These are phyloP conservation scores for Neopelma chrysocephalum DNA, from an alignment of 2,797 vertebrate species.

Conservation along the genomic window DNA sequence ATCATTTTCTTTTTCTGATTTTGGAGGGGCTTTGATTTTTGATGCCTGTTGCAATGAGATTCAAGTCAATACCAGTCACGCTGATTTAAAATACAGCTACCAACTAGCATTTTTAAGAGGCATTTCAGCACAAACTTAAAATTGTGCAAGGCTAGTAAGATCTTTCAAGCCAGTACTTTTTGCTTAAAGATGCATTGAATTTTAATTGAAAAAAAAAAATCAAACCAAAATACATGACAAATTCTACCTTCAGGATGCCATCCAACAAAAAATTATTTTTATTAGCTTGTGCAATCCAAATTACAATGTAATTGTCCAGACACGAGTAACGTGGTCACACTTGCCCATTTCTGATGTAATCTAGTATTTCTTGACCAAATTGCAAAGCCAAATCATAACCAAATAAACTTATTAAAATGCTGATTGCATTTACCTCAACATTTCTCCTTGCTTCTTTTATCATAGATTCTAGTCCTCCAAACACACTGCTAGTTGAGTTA, in stretches of 20 bases:
- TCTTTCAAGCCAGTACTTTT: neutral
- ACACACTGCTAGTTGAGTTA: conserved; percentile 79
- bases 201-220: neutral
- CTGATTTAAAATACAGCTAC: neutral
- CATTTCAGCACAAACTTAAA: neutral
- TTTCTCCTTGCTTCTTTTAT: conserved; percentile 96
- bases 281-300: neutral
- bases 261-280: neutral
- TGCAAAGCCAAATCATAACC: neutral
- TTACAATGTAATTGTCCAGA: neutral
- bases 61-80: neutral
- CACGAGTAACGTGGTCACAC: neutral
- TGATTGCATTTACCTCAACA: conserved; percentile 82
- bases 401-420: neutral
- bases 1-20: conserved; percentile 95
- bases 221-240: neutral
- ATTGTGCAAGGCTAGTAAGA: neutral
- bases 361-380: neutral
- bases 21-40: conserved; percentile 86
- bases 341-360: neutral
- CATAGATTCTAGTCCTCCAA: conserved; percentile 97
- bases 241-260: neutral
- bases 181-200: neutral
- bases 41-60: conserved; percentile 81
- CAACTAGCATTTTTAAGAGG: neutral